These are phyloP conservation scores for Pionites leucogaster DNA, from an alignment of 2,113 vertebrate genomes.

Conservation along the genomic window DNA sequence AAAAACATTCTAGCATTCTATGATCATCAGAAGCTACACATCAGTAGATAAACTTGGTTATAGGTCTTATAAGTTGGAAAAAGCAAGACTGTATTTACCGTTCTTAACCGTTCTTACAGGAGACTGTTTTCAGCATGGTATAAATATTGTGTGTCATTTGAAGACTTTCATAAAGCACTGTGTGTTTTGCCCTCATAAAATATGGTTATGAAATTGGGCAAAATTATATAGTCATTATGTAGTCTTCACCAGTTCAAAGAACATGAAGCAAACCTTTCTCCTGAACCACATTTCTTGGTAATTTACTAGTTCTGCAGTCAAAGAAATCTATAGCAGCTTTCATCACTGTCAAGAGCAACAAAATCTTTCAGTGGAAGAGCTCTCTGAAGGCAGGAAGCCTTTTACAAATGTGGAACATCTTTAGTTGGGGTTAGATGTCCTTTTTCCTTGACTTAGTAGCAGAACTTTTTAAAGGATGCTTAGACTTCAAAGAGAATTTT, in stretches of 20 bases:
- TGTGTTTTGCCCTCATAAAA: neutral
- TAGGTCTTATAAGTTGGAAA: neutral
- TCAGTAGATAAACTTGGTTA: neutral
- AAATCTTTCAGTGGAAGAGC: neutral
- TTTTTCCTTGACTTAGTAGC: neutral
- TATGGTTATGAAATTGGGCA: neutral
- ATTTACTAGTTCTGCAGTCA: neutral
- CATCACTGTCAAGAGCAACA: neutral
- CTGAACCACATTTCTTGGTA: neutral
- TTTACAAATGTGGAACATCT: neutral
- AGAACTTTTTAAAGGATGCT: neutral
- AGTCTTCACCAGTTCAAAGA: neutral
- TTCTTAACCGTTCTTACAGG: neutral
- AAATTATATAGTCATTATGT: neutral
- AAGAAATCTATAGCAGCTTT: neutral
- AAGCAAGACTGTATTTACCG: neutral
- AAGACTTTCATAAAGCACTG: neutral
- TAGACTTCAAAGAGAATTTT: neutral
- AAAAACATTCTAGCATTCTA: neutral
- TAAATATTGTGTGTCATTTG: neutral
- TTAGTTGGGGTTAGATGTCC: neutral
- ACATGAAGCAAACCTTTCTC: neutral
- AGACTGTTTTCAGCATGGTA: neutral
- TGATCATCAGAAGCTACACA: neutral
- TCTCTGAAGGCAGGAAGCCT: neutral